A percentile compares a stretch with the other conserved stretches of the same genome.
Conservation (phyloP, 1,140 invertebrate species). For the Medauroidea extradentata region DNA sequence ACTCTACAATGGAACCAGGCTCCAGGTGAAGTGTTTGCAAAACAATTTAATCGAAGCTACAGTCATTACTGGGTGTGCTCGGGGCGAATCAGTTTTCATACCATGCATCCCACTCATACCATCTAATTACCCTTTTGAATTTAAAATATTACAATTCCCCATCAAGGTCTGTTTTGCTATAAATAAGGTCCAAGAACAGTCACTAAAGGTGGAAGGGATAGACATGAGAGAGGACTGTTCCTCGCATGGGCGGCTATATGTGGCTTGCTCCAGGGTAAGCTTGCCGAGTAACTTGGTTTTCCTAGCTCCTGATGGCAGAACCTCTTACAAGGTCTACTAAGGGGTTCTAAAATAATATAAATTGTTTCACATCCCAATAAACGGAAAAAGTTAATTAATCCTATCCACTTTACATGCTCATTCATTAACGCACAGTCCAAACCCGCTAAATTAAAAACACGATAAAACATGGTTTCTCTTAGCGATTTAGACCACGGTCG, state of each 20-base stretch:
- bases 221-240: slow-evolving; percentile 27
- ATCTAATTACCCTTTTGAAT: slow-evolving; percentile 13
- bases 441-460: no score
- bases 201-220: slow-evolving; percentile 20
- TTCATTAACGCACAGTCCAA: no score
- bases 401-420: no score
- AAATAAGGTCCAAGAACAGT: slow-evolving; percentile 48
- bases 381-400: no score
- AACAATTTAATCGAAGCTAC: slow-evolving; percentile 1
- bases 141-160: slow-evolving; percentile 39
- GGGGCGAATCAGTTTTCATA: slow-evolving; percentile 9
- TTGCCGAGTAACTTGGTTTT: background rate
- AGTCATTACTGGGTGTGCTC: background rate
- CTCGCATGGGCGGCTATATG: slow-evolving; percentile 37
- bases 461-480: no score
- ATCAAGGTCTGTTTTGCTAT: slow-evolving; percentile 40
- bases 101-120: slow-evolving; percentile 12
- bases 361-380: no score
- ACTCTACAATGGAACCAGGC: no score
- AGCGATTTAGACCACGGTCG: no score
- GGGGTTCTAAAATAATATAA: no score
- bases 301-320: background rate
- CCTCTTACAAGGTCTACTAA: no score
- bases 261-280: slow-evolving; percentile 24
- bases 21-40: no score